Evolutionary conservation across 2,797 vertebrate genomes (phyloP).

Genomic region (Chelonia mydas): DNA sequence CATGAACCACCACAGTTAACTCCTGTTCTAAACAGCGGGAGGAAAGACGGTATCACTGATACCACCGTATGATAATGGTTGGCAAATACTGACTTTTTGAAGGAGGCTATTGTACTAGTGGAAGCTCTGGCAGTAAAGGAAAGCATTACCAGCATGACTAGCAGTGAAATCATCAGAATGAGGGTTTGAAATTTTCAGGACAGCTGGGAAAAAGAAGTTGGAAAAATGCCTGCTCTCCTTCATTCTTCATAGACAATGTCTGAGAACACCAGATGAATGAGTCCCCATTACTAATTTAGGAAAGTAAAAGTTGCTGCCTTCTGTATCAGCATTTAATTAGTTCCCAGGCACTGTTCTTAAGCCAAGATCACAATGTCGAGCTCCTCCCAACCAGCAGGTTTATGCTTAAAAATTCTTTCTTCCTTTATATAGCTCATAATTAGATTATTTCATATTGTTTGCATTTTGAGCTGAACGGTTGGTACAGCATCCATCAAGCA

Average conservation of each 20-base stretch:
- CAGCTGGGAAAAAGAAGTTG: neutral
- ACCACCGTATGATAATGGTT: neutral
- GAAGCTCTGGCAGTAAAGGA: neutral
- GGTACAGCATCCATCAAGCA: neutral
- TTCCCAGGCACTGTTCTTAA: neutral
- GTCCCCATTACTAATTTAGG: neutral
- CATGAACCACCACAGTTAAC: neutral
- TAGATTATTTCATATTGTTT: neutral
- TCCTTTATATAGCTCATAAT: accelerated
- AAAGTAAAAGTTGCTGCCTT: neutral
- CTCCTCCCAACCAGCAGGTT: neutral
- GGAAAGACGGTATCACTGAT: neutral
- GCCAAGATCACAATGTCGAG: neutral
- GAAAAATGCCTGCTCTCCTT: neutral
- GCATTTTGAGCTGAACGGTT: neutral
- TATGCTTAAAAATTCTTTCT: neutral
- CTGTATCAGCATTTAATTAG: neutral
- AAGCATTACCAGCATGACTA: neutral
- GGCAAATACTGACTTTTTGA: neutral
- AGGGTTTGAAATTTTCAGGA: neutral
- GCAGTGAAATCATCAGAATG: neutral
- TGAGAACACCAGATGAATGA: neutral
- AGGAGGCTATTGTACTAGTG: neutral
- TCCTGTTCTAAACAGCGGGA: neutral
- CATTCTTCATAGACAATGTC: neutral